Conservation (phyloP, 1,140 invertebrate genomes). For the Calliphora vicina region DNA sequence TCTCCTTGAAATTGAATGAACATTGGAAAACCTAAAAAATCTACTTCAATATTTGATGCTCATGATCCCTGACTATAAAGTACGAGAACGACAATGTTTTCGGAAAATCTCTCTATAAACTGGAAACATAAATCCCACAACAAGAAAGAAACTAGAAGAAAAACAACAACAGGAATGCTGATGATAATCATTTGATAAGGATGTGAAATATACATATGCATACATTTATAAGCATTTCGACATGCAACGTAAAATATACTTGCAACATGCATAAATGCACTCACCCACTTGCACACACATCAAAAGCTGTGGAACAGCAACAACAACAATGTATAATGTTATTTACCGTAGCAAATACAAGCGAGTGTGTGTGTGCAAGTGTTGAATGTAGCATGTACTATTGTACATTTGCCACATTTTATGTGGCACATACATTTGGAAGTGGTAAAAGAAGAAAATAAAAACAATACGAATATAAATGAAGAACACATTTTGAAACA, state of each 20-base stretch:
- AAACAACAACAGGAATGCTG: not conserved
- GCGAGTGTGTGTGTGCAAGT: not conserved
- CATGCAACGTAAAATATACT: slow-evolving; percentile 34
- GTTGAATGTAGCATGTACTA: not conserved
- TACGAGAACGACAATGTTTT: not conserved
- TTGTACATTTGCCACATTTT: not conserved
- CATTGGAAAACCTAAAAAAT: not conserved
- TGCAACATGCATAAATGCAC: slow-evolving; percentile 17
- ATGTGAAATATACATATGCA: not conserved
- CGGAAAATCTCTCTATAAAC: not conserved
- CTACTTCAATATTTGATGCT: not conserved
- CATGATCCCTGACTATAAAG: not conserved
- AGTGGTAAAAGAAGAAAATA: not conserved
- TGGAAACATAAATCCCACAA: not conserved
- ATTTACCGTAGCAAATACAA: not conserved
- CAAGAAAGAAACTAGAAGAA: not conserved
- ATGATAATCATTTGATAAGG: slow-evolving; percentile 6
- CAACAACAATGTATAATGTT: not conserved
- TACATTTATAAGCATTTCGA: slow-evolving; percentile 42
- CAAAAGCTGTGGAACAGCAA: not conserved
- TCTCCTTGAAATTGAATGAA: slow-evolving; percentile 16
- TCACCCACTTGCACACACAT: not conserved
- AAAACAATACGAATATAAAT: too few relatives aligned
- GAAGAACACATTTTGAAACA: slow-evolving; percentile 32
- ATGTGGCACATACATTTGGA: not conserved